Conservation (phyloP, 2,113 vertebrate genomes). For the Tachysurus vachellii region DNA sequence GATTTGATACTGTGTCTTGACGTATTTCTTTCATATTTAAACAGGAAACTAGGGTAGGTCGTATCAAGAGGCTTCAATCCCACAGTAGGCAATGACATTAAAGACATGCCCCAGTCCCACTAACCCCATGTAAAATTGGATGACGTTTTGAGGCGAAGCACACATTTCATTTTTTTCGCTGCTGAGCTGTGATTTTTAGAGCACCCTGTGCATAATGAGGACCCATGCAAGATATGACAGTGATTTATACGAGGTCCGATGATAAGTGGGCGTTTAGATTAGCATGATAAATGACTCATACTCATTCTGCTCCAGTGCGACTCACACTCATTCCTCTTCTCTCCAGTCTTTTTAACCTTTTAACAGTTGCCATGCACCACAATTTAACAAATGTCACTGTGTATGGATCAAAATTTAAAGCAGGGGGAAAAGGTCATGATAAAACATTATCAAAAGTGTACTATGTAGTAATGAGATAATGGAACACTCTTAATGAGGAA, state of each 20-base stretch:
- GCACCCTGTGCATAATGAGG: slow-evolving; percentile 52
- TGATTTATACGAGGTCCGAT: slow-evolving; percentile 65
- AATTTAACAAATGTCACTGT: slow-evolving; percentile 35
- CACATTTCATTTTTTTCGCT: slow-evolving; percentile 39
- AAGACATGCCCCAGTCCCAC: not conserved
- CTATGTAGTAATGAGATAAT: not conserved
- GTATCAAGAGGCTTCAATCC: not conserved
- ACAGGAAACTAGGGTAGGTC: not conserved
- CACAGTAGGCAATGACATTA: not conserved
- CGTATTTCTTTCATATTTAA: not conserved
- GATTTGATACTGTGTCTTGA: not conserved
- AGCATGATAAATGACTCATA: slow-evolving; percentile 62
- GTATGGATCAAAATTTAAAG: slow-evolving; percentile 9
- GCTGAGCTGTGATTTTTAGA: slow-evolving; percentile 40
- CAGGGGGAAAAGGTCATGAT: not conserved
- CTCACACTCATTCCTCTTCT: slow-evolving; percentile 15
- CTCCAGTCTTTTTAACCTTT: slow-evolving; percentile 54
- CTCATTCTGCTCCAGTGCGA: slow-evolving; percentile 50
- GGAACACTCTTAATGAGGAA: not conserved
- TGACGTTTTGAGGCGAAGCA: not conserved
- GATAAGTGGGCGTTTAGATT: slow-evolving; percentile 60
- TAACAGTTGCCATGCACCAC: slow-evolving; percentile 19
- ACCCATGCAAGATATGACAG: slow-evolving; percentile 55
- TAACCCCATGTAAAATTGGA: not conserved
- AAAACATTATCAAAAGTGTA: not conserved